These are phyloP conservation scores for Chymomyza amoena DNA, from an alignment of 2,888 invertebrate genomes.

Conservation along the genomic window DNA sequence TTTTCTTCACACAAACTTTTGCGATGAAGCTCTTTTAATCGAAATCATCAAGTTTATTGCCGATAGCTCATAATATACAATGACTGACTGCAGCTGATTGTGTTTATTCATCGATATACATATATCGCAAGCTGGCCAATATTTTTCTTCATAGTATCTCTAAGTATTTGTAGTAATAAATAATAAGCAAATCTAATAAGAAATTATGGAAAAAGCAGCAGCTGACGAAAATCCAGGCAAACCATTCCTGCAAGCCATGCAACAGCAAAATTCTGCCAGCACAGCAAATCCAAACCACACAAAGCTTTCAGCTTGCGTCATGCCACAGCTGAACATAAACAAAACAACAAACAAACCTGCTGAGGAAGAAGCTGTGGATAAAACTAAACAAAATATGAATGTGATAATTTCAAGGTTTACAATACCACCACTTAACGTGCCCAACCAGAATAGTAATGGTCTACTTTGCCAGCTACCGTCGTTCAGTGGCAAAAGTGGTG, in stretches of 20 bases:
- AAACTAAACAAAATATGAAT: not conserved
- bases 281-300: conserved; percentile 27
- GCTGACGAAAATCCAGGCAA: no score
- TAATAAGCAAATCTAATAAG: no score
- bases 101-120: conserved; percentile 7
- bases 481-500: conserved; percentile 20
- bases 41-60: conserved; percentile 13
- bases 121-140: conserved; percentile 11
- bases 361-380: conserved; percentile 10
- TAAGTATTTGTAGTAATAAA: no score
- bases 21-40: no score
- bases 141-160: no score
- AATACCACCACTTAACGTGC: not conserved
- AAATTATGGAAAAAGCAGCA: no score
- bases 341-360: not conserved
- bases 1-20: no score
- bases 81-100: conserved; percentile 1
- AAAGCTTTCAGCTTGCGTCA: not conserved
- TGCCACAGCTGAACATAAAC: conserved; percentile 27
- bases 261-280: conserved; percentile 27
- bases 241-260: conserved; percentile 47
- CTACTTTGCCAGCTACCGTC: conserved; percentile 44
- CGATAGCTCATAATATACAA: conserved; percentile 18
- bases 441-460: conserved; percentile 46
- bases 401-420: not conserved